Percentiles rank a stretch among this genome's conserved stretches.
These are phyloP conservation scores for Malurus splendens DNA, from an alignment of 2,797 vertebrate species.

Conservation along the genomic window DNA sequence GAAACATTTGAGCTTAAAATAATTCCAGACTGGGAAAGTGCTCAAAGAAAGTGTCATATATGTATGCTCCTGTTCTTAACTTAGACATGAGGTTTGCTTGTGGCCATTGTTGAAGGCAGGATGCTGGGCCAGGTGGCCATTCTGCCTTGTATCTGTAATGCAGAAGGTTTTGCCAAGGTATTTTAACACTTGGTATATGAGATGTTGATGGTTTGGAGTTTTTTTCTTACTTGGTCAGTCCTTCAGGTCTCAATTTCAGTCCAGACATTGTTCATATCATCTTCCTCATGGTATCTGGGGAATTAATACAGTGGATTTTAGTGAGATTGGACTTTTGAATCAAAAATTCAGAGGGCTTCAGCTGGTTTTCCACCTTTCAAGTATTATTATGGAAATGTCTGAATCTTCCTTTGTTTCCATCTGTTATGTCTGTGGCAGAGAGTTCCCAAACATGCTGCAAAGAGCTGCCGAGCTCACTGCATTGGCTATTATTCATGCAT, in stretches of 20 bases:
- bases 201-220: rapidly evolving
- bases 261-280: background rate
- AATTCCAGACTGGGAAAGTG: background rate
- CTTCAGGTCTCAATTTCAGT: background rate
- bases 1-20: constrained; percentile 16
- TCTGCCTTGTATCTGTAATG: background rate
- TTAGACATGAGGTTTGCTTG: background rate
- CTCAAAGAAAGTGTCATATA: background rate
- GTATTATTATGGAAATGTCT: background rate
- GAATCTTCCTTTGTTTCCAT: background rate
- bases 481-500: background rate
- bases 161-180: background rate
- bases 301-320: background rate
- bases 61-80: background rate
- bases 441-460: background rate
- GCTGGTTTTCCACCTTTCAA: background rate
- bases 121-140: background rate
- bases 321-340: background rate
- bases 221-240: background rate
- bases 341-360: background rate
- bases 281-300: background rate
- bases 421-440: background rate
- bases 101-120: background rate
- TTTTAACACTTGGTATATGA: background rate
- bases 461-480: background rate